phyloP scores from a whole-genome alignment of 2,888 invertebrate species.

The Apoderus coryli region DNA sequence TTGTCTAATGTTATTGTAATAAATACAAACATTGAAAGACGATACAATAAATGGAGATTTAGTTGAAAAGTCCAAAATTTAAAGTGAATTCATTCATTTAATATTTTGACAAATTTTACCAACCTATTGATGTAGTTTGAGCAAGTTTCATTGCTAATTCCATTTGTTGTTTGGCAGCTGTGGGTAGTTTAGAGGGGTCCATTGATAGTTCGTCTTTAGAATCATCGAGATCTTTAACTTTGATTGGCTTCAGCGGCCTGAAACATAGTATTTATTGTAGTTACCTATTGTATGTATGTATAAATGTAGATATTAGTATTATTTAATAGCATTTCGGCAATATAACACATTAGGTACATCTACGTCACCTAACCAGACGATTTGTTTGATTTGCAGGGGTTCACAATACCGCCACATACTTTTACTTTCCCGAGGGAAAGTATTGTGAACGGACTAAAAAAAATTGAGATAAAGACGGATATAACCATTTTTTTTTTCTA shows the following conservation, averaged over 20 bases:
- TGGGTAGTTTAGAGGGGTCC: constrained; percentile 26
- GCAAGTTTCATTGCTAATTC: background rate
- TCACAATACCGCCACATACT: too few species aligned
- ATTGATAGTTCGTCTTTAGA: constrained; percentile 27
- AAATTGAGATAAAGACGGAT: too few species aligned
- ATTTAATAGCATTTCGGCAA: too few species aligned
- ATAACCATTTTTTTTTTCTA: too few species aligned
- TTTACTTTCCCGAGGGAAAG: too few species aligned
- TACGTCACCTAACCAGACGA: too few species aligned
- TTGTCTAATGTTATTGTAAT: constrained; percentile 2
- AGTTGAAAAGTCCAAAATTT: constrained; percentile 2
- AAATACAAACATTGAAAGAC: constrained; percentile 3
- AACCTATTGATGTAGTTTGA: background rate
- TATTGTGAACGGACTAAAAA: too few species aligned
- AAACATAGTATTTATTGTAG: constrained; percentile 39
- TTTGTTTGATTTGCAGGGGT: too few species aligned
- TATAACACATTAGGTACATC: too few species aligned
- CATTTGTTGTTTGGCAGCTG: constrained; percentile 18
- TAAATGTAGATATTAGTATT: too few species aligned
- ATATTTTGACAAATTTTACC: too few species aligned
- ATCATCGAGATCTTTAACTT: constrained; percentile 39
- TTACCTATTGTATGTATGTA: too few species aligned
- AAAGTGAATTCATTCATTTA: constrained; percentile 1
- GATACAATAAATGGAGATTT: constrained; percentile 3
- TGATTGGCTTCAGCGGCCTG: constrained; percentile 67